Evolutionary conservation across 2,113 vertebrate genomes (phyloP).

Genomic region (Conger conger): DNA sequence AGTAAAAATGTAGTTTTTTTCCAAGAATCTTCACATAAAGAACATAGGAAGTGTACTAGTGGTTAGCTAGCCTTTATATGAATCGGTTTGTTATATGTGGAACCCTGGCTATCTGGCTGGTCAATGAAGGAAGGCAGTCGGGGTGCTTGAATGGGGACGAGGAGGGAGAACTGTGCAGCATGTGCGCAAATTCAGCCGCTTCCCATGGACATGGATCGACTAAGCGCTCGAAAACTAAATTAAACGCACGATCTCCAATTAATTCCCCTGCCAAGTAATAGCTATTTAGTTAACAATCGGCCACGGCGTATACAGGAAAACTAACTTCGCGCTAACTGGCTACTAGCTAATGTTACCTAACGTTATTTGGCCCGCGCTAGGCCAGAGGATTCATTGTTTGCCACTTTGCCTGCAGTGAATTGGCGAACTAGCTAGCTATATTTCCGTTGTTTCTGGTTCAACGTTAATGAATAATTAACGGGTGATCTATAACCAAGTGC

Average conservation of each 20-base stretch:
- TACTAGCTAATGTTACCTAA: too few relatives aligned
- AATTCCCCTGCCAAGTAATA: too few relatives aligned
- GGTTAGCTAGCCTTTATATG: not conserved
- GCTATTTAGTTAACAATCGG: too few relatives aligned
- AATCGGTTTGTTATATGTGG: not conserved
- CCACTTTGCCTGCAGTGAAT: too few relatives aligned
- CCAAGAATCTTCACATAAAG: not conserved
- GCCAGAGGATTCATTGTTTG: too few relatives aligned
- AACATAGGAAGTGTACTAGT: not conserved
- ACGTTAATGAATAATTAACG: too few relatives aligned
- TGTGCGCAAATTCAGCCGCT: not conserved
- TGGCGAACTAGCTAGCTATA: too few relatives aligned
- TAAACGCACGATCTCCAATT: not conserved
- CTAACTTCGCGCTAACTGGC: too few relatives aligned
- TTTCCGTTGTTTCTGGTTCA: too few relatives aligned
- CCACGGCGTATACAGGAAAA: too few relatives aligned
- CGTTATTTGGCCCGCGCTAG: too few relatives aligned
- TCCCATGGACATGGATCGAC: not conserved
- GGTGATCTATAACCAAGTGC: too few relatives aligned
- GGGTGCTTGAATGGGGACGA: not conserved
- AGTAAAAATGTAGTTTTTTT: constrained; percentile 55
- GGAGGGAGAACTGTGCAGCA: not conserved
- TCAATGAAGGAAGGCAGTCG: not conserved
- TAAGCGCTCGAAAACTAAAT: not conserved
- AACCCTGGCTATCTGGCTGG: not conserved